Percentiles rank a stretch among this genome's conserved stretches.
phyloP scores from a whole-genome alignment of 2,113 vertebrate genomes.

The Leptobrachium leishanense region DNA sequence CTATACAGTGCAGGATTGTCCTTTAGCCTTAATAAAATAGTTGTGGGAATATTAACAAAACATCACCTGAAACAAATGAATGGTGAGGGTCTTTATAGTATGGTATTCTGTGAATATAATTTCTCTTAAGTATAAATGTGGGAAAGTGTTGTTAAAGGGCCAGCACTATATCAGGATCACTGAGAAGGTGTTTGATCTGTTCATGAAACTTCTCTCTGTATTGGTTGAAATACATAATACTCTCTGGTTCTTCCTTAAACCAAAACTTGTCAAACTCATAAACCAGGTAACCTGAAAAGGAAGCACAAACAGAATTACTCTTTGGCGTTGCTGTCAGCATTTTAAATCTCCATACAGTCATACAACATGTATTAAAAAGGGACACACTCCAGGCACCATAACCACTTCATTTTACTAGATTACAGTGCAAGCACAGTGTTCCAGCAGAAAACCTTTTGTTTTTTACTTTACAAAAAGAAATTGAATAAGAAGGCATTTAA shows the following conservation, averaged over 20 bases:
- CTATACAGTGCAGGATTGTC: constrained; percentile 64
- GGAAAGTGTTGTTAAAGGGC: constrained; percentile 60
- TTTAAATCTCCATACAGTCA: no score
- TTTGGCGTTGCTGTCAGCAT: background rate
- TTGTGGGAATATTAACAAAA: constrained; percentile 55
- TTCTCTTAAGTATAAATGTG: constrained; percentile 43
- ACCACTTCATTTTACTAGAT: no score
- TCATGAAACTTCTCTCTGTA: constrained; percentile 95
- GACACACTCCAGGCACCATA: no score
- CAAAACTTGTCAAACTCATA: constrained; percentile 98
- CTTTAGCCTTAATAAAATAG: constrained; percentile 66
- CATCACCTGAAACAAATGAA: constrained; percentile 38
- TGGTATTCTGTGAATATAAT: constrained; percentile 57
- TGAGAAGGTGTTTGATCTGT: constrained; percentile 78
- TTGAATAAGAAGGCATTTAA: no score
- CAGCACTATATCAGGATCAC: constrained; percentile 72
- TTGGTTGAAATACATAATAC: constrained; percentile 96
- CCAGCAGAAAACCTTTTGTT: no score
- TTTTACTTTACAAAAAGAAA: no score
- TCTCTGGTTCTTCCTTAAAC: constrained; percentile 91
- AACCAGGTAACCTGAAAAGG: constrained; percentile 84
- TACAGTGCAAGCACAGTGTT: no score
- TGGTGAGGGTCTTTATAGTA: constrained; percentile 54
- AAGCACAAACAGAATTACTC: background rate
- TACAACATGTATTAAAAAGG: no score